Percentiles rank a stretch among this genome's conserved stretches.
Evolutionary conservation across 2,113 vertebrate genomes (phyloP).

Genomic region (Sterna hirundo): DNA sequence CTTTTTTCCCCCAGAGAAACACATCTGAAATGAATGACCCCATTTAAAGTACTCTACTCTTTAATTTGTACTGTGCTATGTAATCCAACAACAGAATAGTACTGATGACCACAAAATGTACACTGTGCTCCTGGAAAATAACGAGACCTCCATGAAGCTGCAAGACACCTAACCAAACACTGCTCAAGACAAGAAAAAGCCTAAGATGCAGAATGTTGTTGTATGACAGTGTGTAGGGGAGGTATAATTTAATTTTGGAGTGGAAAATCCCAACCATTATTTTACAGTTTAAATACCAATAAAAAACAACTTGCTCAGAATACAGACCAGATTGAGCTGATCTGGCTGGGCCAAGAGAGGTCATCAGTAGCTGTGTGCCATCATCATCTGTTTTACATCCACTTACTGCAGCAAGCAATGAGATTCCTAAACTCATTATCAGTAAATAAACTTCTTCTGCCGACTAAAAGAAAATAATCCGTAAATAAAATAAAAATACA

Average conservation of each 20-base stretch:
- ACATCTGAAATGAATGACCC: conserved; percentile 6
- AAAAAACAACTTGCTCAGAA: conserved; percentile 58
- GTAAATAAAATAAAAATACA: conserved; percentile 63
- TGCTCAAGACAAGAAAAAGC: background rate
- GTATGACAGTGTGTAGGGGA: background rate
- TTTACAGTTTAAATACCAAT: conserved; percentile 60
- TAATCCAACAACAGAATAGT: conserved; percentile 4
- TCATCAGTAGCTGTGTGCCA: conserved; percentile 66
- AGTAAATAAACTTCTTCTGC: conserved; percentile 66
- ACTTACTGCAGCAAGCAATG: conserved; percentile 38
- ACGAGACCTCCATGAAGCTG: background rate
- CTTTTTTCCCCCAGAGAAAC: background rate
- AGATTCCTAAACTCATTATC: conserved; percentile 59
- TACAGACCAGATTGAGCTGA: conserved; percentile 42
- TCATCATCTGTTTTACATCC: conserved; percentile 70
- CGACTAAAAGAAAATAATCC: conserved; percentile 14
- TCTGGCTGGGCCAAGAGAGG: conserved; percentile 58
- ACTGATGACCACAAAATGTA: conserved; percentile 47
- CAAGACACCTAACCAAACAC: background rate
- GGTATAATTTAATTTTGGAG: conserved; percentile 31
- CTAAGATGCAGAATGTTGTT: background rate
- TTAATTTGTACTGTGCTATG: conserved; percentile 32
- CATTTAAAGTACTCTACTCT: background rate
- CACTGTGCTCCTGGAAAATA: conserved; percentile 42
- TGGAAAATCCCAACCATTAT: conserved; percentile 52